Conservation (phyloP, 2,797 vertebrate genomes). For the Sciurus carolinensis region DNA sequence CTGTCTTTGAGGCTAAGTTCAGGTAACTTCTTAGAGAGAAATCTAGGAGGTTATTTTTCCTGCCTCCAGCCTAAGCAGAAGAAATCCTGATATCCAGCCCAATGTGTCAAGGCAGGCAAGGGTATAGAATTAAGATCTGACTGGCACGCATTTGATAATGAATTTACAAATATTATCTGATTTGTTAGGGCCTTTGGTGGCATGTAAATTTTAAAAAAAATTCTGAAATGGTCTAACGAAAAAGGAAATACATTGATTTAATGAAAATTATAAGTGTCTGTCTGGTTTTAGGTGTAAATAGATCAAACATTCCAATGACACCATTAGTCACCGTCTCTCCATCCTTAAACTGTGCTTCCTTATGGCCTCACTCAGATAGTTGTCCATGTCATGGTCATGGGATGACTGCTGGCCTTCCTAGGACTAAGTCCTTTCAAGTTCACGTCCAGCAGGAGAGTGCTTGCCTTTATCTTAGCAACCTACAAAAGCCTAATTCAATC, state of each 20-base stretch:
- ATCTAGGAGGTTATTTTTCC: not conserved
- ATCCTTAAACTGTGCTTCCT: not conserved
- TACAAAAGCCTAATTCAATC: not conserved
- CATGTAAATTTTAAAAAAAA: not conserved
- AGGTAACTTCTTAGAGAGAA: not conserved
- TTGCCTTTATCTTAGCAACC: not conserved
- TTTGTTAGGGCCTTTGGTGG: not conserved
- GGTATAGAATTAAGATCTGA: not conserved
- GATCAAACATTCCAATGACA: not conserved
- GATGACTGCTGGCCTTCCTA: not conserved
- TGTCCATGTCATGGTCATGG: not conserved
- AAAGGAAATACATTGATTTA: not conserved
- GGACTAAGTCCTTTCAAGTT: not conserved
- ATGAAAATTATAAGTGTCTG: not conserved
- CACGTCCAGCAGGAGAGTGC: not conserved
- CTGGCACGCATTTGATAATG: conserved; percentile 6
- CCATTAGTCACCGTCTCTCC: not conserved
- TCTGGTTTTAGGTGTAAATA: not conserved
- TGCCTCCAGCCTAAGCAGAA: not conserved
- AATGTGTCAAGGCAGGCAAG: not conserved
- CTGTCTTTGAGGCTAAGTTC: not conserved
- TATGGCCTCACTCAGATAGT: not conserved
- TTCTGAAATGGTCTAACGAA: not conserved
- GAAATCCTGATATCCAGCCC: not conserved
- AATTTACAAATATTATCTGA: not conserved